These are phyloP conservation scores for Synanthedon vespiformis DNA, from an alignment of 2,888 invertebrate genomes.

Conservation along the genomic window DNA sequence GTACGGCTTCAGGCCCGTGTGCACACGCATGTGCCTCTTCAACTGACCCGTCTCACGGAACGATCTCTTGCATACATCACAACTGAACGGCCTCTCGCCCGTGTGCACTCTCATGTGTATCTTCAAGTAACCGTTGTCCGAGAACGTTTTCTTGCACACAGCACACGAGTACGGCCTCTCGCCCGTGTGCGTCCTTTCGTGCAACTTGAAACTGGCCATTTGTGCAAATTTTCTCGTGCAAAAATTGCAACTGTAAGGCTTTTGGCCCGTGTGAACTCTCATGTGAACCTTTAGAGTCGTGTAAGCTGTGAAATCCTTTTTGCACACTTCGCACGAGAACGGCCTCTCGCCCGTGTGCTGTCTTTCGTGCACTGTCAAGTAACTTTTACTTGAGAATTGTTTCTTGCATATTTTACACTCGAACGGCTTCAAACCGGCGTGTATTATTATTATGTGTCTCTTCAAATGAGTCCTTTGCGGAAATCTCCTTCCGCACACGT, in stretches of 20 bases:
- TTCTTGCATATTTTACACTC: slow-evolving; percentile 45
- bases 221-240: slow-evolving; percentile 51
- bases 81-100: slow-evolving; percentile 45
- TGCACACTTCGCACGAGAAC: slow-evolving; percentile 48
- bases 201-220: slow-evolving; percentile 53
- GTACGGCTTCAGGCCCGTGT: slow-evolving; percentile 48
- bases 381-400: slow-evolving; percentile 54
- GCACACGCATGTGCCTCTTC: slow-evolving; percentile 47
- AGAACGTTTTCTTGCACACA: slow-evolving; percentile 51
- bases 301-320: slow-evolving; percentile 51
- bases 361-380: slow-evolving; percentile 46
- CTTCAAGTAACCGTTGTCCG: slow-evolving; percentile 56
- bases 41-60: slow-evolving; percentile 51
- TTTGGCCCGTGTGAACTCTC: slow-evolving; percentile 50
- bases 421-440: slow-evolving; percentile 44
- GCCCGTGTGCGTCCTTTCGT: slow-evolving; percentile 51
- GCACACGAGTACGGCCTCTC: slow-evolving; percentile 45
- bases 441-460: slow-evolving; percentile 51
- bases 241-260: slow-evolving; percentile 48
- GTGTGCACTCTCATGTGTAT: slow-evolving; percentile 57
- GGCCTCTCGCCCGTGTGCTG: slow-evolving; percentile 51
- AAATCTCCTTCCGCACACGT: slow-evolving; percentile 47
- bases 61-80: slow-evolving; percentile 44
- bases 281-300: slow-evolving; percentile 57
- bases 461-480: slow-evolving; percentile 51